phyloP scores from a whole-genome alignment of 2,888 invertebrate genomes.

The Linnaemya vulpina region DNA sequence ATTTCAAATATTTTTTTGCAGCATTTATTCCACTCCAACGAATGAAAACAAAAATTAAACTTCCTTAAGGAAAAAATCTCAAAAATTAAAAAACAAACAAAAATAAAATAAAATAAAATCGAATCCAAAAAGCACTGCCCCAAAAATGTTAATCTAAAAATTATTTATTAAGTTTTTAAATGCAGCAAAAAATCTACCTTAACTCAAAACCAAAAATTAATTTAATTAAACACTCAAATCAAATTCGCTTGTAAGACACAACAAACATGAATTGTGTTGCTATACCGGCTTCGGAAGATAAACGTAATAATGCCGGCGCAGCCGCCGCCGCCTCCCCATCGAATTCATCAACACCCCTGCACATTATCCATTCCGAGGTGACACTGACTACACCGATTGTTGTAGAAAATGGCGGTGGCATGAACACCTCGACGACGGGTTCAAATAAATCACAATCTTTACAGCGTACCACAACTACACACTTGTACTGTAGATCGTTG shows the following conservation, averaged over 20 bases:
- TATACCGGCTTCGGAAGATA: conserved; percentile 79
- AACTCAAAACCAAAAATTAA: conserved; percentile 72
- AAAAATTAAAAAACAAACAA: neutral
- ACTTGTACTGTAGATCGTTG: conserved; percentile 78
- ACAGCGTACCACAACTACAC: conserved; percentile 76
- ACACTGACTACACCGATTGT: conserved; percentile 71
- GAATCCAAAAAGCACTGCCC: conserved; percentile 49
- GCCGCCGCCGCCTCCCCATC: conserved; percentile 51
- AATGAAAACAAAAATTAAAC: conserved; percentile 13
- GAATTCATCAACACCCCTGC: conserved; percentile 69
- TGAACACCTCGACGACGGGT: conserved; percentile 49
- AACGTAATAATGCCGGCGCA: conserved; percentile 67
- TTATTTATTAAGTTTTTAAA: conserved; percentile 52
- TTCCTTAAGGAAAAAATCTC: conserved; percentile 27
- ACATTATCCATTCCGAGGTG: conserved; percentile 74
- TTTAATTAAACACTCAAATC: conserved; percentile 60
- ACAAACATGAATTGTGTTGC: conserved; percentile 82
- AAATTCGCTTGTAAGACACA: conserved; percentile 43
- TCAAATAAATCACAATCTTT: conserved; percentile 75
- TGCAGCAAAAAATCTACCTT: conserved; percentile 65
- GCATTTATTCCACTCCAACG: conserved; percentile 46
- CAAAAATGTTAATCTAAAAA: conserved; percentile 54
- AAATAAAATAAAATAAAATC: conserved; percentile 10
- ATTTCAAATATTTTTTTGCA: conserved; percentile 46
- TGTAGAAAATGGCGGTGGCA: conserved; percentile 60